These are phyloP conservation scores for Chironomus striatipennis DNA, from an alignment of 1,140 invertebrate genomes.

Conservation along the genomic window DNA sequence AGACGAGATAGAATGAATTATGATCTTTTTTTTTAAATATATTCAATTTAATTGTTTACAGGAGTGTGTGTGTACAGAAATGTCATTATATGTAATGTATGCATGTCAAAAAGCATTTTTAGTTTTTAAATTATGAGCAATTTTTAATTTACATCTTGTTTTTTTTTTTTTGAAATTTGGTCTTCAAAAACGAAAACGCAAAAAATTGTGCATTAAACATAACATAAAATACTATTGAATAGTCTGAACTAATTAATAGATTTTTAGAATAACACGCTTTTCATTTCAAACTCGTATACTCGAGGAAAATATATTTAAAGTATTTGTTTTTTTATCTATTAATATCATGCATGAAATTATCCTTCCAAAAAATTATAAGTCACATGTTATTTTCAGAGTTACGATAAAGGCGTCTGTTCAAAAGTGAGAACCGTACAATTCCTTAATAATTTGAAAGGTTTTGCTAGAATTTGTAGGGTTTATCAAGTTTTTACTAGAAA, in stretches of 20 bases:
- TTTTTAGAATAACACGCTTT: slow-evolving; percentile 24
- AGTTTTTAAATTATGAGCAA: not conserved
- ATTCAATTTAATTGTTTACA: not conserved
- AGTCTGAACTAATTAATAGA: slow-evolving; percentile 10
- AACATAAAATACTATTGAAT: not conserved
- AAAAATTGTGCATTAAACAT: not conserved
- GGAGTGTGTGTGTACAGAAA: not conserved
- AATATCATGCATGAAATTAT: not conserved
- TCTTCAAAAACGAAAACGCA: not conserved
- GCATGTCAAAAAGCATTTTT: not conserved
- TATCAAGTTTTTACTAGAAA: too few relatives aligned
- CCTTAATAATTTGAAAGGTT: too few relatives aligned
- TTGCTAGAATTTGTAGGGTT: too few relatives aligned
- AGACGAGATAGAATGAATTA: too few relatives aligned
- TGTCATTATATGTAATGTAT: not conserved
- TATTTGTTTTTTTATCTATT: not conserved
- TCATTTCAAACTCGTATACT: slow-evolving; percentile 17
- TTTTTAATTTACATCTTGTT: not conserved
- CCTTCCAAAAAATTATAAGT: not conserved
- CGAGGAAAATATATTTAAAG: slow-evolving; percentile 11
- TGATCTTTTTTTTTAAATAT: too few relatives aligned
- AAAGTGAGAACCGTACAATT: too few relatives aligned
- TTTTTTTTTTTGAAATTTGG: not conserved
- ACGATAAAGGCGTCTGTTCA: not conserved
- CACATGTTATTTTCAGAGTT: too few relatives aligned